A percentile compares a stretch with the other conserved stretches of the same genome.
phyloP scores from a whole-genome alignment of 2,113 vertebrate species.

The Colinus virginianus region DNA sequence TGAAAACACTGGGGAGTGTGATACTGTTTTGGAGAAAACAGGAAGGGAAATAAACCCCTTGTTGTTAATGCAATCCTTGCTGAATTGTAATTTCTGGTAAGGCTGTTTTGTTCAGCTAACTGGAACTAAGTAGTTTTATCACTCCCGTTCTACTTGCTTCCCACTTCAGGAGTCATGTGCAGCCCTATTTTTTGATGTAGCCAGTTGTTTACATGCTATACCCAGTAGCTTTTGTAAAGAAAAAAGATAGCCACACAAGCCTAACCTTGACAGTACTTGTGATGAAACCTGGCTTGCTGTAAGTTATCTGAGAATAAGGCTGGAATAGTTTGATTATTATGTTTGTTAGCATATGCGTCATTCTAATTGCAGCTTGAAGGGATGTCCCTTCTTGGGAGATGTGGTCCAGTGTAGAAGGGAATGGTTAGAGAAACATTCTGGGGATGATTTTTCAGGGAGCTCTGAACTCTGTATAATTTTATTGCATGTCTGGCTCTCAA shows the following conservation, averaged over 20 bases:
- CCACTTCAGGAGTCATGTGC: not conserved
- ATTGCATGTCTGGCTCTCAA: not conserved
- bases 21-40: not conserved
- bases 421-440: not conserved
- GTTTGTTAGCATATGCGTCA: not conserved
- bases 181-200: not conserved
- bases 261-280: not conserved
- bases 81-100: not conserved
- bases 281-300: not conserved
- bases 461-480: not conserved
- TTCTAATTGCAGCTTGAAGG: not conserved
- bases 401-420: not conserved
- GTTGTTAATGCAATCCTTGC: not conserved
- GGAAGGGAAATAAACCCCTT: not conserved
- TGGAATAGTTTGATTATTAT: not conserved
- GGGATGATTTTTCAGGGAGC: not conserved
- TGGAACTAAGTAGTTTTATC: not conserved
- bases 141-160: too few species aligned
- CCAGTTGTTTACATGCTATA: not conserved
- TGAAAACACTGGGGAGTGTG: not conserved
- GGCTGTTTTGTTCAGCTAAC: not conserved
- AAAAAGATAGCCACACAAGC: not conserved
- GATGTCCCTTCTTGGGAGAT: not conserved
- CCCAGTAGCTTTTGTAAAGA: not conserved
- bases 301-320: not conserved